Conservation (phyloP, 2,113 vertebrate genomes). For the Myodes glareolus region DNA sequence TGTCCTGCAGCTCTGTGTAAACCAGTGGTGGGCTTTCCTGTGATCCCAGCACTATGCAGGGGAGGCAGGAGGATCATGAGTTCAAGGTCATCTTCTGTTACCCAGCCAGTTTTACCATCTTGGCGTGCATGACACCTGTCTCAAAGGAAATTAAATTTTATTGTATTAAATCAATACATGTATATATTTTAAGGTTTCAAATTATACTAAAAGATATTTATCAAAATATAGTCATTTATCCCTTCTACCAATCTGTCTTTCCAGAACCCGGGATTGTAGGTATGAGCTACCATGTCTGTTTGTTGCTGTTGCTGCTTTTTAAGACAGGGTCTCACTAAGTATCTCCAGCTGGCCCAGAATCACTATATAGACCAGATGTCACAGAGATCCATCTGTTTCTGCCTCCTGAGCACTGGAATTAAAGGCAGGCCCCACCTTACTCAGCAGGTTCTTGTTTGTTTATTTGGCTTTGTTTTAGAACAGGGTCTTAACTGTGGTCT, state of each 20-base stretch:
- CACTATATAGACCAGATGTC: neutral
- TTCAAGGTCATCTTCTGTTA: neutral
- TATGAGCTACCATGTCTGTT: neutral
- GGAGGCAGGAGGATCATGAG: neutral
- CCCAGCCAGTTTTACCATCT: neutral
- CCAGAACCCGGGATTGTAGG: neutral
- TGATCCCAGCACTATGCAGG: neutral
- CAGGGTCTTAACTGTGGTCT: neutral
- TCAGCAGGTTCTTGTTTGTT: neutral
- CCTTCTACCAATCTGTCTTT: neutral
- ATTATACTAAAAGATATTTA: neutral
- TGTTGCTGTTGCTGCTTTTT: neutral
- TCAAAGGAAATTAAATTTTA: slow-evolving; percentile 10
- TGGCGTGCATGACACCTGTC: neutral
- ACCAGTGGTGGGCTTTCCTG: neutral
- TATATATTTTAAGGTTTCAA: neutral
- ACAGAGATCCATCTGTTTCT: neutral
- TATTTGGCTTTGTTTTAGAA: neutral
- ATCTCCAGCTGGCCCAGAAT: neutral
- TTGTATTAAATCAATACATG: neutral
- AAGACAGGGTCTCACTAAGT: neutral
- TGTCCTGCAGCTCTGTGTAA: too few species aligned
- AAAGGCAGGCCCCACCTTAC: too few species aligned
- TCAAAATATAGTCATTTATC: neutral
- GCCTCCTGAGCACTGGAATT: neutral